A percentile compares a stretch with the other conserved stretches of the same genome.
Conservation (phyloP, 2,797 vertebrate genomes). For the Pseudotriccus pelzelni region DNA sequence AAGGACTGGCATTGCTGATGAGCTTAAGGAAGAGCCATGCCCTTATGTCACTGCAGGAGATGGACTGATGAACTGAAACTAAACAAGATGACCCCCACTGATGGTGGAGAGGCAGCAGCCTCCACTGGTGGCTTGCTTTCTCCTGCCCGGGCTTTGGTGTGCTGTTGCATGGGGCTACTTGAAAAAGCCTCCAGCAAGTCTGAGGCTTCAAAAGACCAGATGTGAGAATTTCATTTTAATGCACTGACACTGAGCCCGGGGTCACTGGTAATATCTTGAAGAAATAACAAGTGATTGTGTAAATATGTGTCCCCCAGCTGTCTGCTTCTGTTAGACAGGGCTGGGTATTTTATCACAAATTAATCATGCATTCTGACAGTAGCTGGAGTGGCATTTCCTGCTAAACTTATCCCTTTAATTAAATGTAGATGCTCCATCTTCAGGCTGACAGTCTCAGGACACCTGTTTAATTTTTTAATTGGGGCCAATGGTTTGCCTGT, state of each 20-base stretch:
- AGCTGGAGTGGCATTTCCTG: conserved; percentile 61
- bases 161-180: not conserved
- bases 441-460: conserved; percentile 57
- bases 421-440: conserved; percentile 59
- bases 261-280: conserved; percentile 65
- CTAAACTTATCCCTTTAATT: conserved; percentile 61
- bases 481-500: conserved; percentile 30
- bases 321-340: conserved; percentile 56
- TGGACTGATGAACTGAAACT: not conserved
- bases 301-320: conserved; percentile 54
- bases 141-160: not conserved
- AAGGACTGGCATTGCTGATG: not conserved
- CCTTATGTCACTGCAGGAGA: not conserved
- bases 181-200: conserved; percentile 30
- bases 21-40: not conserved
- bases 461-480: conserved; percentile 66
- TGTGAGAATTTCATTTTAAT: conserved; percentile 40
- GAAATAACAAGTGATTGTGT: conserved; percentile 65
- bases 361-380: conserved; percentile 74
- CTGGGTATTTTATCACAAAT: conserved; percentile 70
- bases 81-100: not conserved
- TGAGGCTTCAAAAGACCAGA: conserved; percentile 34
- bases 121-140: not conserved
- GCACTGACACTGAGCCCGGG: conserved; percentile 22
- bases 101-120: not conserved